Base-by-base conservation (phyloP, 1,140 invertebrate genomes). In the Atopsyche davidsoni region DNA sequence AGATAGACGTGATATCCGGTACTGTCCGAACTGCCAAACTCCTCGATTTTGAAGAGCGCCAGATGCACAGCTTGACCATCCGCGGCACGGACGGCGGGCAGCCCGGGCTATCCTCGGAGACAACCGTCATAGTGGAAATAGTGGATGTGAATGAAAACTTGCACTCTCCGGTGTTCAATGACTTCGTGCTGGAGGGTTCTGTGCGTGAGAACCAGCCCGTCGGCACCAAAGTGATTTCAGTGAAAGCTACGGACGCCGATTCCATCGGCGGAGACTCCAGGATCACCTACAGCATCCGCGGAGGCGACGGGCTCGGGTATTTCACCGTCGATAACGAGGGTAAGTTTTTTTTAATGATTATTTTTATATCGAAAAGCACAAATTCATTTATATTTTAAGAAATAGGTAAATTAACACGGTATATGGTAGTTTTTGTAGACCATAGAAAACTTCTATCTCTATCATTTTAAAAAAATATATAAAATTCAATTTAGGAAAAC, bases 61-160 rank as follows among this genome's bases (percentile, higher is more conserved):
- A 92, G 66, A 79, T 92, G 36, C 92, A 96, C 68, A 91, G 86
- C 60, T 72, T 97, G 28, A 86, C 84, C 22, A 85, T 92, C 31
- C 76, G 81, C 23, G 93, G 89, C 0, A 79, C 78, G 13, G 93
- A 96, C 72, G 76, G 81, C 1, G 90, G 89, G 3, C 78, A 76
- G 28, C 85, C 87, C 0, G 72, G 83, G 0, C 66, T 91, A 28
- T 81, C 79, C 17, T 80, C 86, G 0, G 84, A 90, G 58, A 81
- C 84, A 24, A 81, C 81, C 34, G 75, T 91, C 14, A 79, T 89
- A 11, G 81, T 98, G 4, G 88, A 96, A 65, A 81, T 98, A 17
- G 81, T 90, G 34, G 92, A 97, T 71, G 92, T 97, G 9, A 92
- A 96, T 64, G 91, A 96, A 67, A 96, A 96, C 67, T 68, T 84